Evolutionary conservation across 2,888 invertebrate species (phyloP).

Genomic region (Aphodius granarius): DNA sequence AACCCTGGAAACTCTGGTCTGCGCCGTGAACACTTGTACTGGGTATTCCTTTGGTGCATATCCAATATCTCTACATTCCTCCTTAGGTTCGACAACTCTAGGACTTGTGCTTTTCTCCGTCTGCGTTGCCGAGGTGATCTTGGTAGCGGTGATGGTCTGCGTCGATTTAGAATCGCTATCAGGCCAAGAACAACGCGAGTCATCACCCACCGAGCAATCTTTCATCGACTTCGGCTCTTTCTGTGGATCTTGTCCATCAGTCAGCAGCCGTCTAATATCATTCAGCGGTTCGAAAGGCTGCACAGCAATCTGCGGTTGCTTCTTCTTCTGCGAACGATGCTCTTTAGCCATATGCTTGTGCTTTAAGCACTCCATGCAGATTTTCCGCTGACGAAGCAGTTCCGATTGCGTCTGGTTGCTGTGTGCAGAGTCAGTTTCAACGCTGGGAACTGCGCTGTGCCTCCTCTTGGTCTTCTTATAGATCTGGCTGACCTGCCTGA

Average conservation of each 20-base stretch:
- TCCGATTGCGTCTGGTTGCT: neutral
- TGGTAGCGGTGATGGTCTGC: neutral
- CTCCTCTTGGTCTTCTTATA: neutral
- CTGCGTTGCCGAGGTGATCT: neutral
- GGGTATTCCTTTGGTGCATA: neutral
- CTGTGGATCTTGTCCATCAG: neutral
- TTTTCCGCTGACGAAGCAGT: neutral
- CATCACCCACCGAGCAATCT: neutral
- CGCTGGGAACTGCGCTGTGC: neutral
- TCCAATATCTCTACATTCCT: neutral
- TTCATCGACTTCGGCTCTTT: neutral
- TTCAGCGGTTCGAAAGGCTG: neutral
- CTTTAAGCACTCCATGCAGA: conserved; percentile 2
- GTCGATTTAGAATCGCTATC: neutral
- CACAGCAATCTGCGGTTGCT: neutral
- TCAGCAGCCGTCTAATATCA: neutral
- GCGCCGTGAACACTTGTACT: neutral
- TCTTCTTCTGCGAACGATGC: neutral
- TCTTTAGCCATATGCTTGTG: conserved; percentile 1
- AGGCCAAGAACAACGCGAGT: neutral
- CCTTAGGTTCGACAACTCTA: neutral
- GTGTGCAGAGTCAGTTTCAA: neutral
- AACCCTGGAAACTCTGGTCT: neutral
- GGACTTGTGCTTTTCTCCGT: neutral
- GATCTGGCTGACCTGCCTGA: neutral